Base-by-base conservation (phyloP, 2,888 invertebrate species). In the Xestia ashworthii region DNA sequence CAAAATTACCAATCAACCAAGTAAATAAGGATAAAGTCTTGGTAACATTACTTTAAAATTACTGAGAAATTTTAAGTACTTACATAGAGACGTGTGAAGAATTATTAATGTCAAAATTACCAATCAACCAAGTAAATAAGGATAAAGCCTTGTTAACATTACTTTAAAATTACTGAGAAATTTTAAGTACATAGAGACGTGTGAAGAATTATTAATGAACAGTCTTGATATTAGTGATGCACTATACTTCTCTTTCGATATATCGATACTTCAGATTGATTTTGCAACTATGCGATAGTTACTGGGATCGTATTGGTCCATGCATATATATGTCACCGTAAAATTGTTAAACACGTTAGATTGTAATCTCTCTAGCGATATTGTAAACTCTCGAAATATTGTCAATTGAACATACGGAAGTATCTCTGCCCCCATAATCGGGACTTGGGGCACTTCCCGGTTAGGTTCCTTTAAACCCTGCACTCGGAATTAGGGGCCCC, bases 51-150 rank as follows among this genome's bases (percentile, higher is more conserved):
- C 71, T 22, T 60, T 38, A 41, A 25, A 65, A 41, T 41, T 14
- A 71, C 48, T 65, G 38, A 64, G 71, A 65, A 64, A n/a, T 32
- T 1, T n/a, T 71, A 71, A 38, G n/a, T n/a, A n/a, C n/a, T n/a
- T 38, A 64, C 16, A 22, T 22, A 60, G 1, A 3, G 14, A 32
- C 32, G 32, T 71, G 44, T 32, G 25, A 32, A 22, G 71, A 60
- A 38, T 62, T 22, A 38, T 62, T 22, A 9, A 58, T 32, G 8
- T n/a, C n/a, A n/a, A n/a, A n/a, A n/a, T n/a, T n/a, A n/a, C n/a
- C n/a, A n/a, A n/a, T n/a, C n/a, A n/a, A n/a, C n/a, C n/a, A n/a
- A n/a, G n/a, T 22, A 38, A 72, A 72, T 65, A 72, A 72, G 71
- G 65, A 65, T 46, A 50, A 50, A 38, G 14, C 12, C 3, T 5